Conservation (phyloP, 2,888 invertebrate genomes). For the Rhagophthalmus giganteus region DNA sequence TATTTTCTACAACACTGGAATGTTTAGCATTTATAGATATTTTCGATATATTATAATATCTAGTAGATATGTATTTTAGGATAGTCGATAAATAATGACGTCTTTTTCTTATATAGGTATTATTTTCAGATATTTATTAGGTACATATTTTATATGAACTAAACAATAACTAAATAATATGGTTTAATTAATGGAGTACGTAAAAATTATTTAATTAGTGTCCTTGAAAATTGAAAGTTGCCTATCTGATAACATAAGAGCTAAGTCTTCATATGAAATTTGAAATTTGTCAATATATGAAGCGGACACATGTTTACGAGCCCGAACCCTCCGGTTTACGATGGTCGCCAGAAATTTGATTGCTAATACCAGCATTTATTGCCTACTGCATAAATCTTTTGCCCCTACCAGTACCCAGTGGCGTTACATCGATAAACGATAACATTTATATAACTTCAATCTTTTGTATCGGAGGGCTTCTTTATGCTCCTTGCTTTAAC, state of each 20-base stretch:
- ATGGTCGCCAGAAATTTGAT: conserved; percentile 44
- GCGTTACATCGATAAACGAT: conserved; percentile 13
- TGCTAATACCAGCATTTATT: conserved; percentile 51
- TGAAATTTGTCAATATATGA: conserved; percentile 46
- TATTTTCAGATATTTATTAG: too few species aligned
- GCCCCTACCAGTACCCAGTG: conserved; percentile 32
- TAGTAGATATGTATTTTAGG: background rate
- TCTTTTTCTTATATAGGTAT: too few species aligned
- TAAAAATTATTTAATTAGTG: too few species aligned
- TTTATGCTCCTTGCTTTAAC: too few species aligned
- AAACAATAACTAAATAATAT: too few species aligned
- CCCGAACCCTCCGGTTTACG: conserved; percentile 47
- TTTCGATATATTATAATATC: background rate
- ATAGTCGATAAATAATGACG: too few species aligned
- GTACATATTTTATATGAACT: too few species aligned
- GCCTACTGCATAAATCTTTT: conserved; percentile 49
- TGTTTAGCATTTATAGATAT: conserved; percentile 15
- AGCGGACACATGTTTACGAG: conserved; percentile 49
- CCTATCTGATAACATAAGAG: conserved; percentile 20
- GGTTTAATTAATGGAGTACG: too few species aligned
- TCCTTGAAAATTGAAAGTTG: conserved; percentile 2
- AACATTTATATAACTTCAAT: background rate
- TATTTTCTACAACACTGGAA: conserved; percentile 13
- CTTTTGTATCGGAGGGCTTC: too few species aligned
- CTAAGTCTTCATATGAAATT: conserved; percentile 39